These are phyloP conservation scores for Asteroscopus sphinx DNA, from an alignment of 2,888 invertebrate genomes.

Conservation along the genomic window DNA sequence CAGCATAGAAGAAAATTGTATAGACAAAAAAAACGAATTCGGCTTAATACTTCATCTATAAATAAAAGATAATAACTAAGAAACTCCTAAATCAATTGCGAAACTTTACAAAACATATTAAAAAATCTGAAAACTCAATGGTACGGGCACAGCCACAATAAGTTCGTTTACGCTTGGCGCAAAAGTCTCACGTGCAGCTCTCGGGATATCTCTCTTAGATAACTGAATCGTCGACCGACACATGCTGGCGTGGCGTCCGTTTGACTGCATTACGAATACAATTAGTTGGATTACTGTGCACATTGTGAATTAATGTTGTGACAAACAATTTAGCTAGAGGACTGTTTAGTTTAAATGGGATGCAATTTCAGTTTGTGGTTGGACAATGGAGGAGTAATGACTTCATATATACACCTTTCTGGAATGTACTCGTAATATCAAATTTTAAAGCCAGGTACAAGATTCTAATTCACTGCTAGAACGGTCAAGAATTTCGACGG, in stretches of 20 bases:
- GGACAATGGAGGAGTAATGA: neutral
- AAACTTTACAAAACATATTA: constrained; percentile 25
- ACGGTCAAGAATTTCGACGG: too few species aligned
- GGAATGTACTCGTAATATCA: too few species aligned
- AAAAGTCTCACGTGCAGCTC: constrained; percentile 48
- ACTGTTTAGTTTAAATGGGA: constrained; percentile 23
- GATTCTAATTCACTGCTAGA: too few species aligned
- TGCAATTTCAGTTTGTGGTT: constrained; percentile 29
- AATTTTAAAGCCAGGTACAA: too few species aligned
- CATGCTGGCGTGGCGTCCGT: constrained; percentile 19
- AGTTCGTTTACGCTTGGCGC: constrained; percentile 42
- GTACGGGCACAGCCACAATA: constrained; percentile 44
- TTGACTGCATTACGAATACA: constrained; percentile 40
- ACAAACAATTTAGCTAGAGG: constrained; percentile 40
- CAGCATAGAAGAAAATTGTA: too few species aligned
- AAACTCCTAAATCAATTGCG: constrained; percentile 15
- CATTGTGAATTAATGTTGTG: constrained; percentile 52
- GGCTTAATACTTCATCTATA: too few species aligned
- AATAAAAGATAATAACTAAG: neutral
- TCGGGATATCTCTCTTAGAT: constrained; percentile 40
- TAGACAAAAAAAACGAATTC: too few species aligned
- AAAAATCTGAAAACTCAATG: constrained; percentile 29
- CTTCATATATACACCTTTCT: too few species aligned
- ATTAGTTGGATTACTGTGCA: constrained; percentile 39
- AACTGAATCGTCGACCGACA: constrained; percentile 49